Conservation (phyloP, 2,113 vertebrate species). For the Columba livia region DNA sequence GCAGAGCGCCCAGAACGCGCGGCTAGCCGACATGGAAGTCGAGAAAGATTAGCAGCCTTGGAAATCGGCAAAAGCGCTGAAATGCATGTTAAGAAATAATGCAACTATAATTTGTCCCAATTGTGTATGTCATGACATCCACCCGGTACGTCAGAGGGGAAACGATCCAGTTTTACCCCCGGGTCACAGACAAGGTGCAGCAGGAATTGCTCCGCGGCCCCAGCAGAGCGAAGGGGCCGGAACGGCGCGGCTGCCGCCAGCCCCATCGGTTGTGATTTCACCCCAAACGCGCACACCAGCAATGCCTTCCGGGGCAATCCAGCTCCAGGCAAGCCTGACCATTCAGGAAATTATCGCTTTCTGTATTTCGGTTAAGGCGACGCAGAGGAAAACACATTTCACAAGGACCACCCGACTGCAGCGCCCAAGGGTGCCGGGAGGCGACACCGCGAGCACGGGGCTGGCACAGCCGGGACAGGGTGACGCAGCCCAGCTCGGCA, state of each 20-base stretch:
- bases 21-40: neutral
- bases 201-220: neutral
- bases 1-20: neutral
- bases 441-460: no score
- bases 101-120: neutral
- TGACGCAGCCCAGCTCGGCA: no score
- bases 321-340: neutral
- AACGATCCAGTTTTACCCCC: neutral
- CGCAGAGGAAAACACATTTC: neutral
- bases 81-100: neutral
- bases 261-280: rapidly evolving
- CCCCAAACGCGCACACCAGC: neutral
- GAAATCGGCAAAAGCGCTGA: neutral
- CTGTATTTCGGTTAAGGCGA: neutral
- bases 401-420: neutral
- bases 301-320: rapidly evolving
- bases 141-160: neutral
- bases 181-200: neutral
- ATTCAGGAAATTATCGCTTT: neutral
- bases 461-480: no score
- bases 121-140: neutral
- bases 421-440: neutral
- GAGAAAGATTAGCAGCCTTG: neutral
- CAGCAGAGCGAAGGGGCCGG: neutral
- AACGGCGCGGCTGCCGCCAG: rapidly evolving